These are phyloP conservation scores for Hypena proboscidalis DNA, from an alignment of 2,888 invertebrate species.

Conservation along the genomic window DNA sequence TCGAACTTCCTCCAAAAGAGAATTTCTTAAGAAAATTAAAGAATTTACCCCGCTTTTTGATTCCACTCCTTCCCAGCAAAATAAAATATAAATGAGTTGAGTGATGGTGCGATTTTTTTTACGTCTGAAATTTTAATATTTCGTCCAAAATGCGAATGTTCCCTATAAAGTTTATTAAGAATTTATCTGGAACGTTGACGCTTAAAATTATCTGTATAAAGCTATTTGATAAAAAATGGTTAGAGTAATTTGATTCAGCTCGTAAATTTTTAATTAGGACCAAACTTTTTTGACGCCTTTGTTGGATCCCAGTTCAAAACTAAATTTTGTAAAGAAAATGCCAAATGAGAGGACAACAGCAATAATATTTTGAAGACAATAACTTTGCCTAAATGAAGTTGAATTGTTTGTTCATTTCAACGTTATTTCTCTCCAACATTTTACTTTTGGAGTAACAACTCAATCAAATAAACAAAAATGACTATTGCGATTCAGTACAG, in stretches of 20 bases:
- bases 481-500: background rate
- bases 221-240: slow-evolving; percentile 42
- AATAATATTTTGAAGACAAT: slow-evolving; percentile 8
- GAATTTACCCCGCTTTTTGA: slow-evolving; percentile 68
- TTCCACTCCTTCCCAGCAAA: slow-evolving; percentile 55
- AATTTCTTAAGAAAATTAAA: slow-evolving; percentile 75
- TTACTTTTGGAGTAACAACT: no score
- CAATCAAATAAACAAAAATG: background rate
- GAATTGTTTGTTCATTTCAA: slow-evolving; percentile 8
- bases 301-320: slow-evolving; percentile 16
- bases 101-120: slow-evolving; percentile 50
- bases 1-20: slow-evolving; percentile 64
- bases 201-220: slow-evolving; percentile 33
- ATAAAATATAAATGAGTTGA: slow-evolving; percentile 67
- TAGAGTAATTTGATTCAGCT: slow-evolving; percentile 33
- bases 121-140: slow-evolving; percentile 60
- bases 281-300: slow-evolving; percentile 26
- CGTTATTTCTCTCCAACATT: background rate
- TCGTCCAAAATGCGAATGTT: slow-evolving; percentile 36
- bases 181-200: slow-evolving; percentile 46
- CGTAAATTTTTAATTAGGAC: slow-evolving; percentile 41
- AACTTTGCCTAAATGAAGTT: slow-evolving; percentile 5
- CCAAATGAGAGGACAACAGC: slow-evolving; percentile 15
- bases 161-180: slow-evolving; percentile 56
- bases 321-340: slow-evolving; percentile 11